Evolutionary conservation across 2,888 invertebrate genomes (phyloP).

Genomic region (Ophion slaviceki): DNA sequence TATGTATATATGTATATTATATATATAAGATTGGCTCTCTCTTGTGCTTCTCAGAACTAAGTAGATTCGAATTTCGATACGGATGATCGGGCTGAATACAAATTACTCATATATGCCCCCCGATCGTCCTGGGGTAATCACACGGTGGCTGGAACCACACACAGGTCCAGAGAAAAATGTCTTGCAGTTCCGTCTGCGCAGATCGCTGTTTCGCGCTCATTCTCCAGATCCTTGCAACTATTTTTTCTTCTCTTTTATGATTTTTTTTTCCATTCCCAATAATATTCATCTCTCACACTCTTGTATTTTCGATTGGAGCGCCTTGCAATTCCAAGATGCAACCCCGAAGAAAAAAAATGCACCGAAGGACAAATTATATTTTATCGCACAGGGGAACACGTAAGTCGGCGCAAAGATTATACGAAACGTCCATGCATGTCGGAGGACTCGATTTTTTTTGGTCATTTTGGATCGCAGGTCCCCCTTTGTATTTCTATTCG

Average conservation of each 20-base stretch:
- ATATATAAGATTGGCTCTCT: constrained; percentile 33
- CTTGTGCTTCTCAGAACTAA: constrained; percentile 83
- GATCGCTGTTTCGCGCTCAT: constrained; percentile 49
- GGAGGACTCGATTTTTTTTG: constrained; percentile 8
- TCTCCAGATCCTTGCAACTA: constrained; percentile 53
- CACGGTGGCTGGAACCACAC: constrained; percentile 81
- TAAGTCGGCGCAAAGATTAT: constrained; percentile 38
- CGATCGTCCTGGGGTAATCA: constrained; percentile 79
- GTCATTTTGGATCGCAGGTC: constrained; percentile 19
- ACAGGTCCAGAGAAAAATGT: constrained; percentile 79
- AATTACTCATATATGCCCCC: constrained; percentile 83
- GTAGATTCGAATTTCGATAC: constrained; percentile 84
- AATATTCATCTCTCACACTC: constrained; percentile 29
- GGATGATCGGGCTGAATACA: constrained; percentile 84
- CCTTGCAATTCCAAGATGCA: constrained; percentile 26
- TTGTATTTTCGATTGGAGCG: constrained; percentile 12
- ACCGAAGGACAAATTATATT: constrained; percentile 34
- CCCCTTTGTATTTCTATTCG: constrained; percentile 28
- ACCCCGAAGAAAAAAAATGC: constrained; percentile 9
- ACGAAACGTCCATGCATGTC: constrained; percentile 23
- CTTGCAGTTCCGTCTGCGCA: constrained; percentile 73
- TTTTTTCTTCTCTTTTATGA: constrained; percentile 51
- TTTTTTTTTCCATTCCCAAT: constrained; percentile 42
- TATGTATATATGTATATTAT: neutral
- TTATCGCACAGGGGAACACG: constrained; percentile 44